phyloP scores from a whole-genome alignment of 2,113 vertebrate species.

The Salvelinus sp. region DNA sequence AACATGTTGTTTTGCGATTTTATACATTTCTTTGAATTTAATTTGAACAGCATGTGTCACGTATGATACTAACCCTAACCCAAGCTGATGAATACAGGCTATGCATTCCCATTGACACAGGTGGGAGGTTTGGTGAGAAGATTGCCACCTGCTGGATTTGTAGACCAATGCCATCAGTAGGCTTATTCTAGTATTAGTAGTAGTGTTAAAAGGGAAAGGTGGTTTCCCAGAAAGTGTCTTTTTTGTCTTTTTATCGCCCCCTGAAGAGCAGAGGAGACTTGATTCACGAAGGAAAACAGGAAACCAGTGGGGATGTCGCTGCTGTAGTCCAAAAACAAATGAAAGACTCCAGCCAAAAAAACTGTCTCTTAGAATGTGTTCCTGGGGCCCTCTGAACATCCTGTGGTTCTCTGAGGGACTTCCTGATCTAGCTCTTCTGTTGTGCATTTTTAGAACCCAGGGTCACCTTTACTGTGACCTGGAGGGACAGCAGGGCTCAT shows the following conservation, averaged over 20 bases:
- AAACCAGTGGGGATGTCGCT: conserved; percentile 47
- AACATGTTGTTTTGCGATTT: too few species aligned
- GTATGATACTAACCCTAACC: neutral
- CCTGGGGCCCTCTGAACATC: conserved; percentile 36
- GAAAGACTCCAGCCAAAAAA: conserved; percentile 42
- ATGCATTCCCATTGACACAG: conserved; percentile 17
- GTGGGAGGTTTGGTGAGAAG: conserved; percentile 38
- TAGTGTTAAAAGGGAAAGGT: conserved; percentile 26
- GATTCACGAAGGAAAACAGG: conserved; percentile 54
- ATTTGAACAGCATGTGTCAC: neutral
- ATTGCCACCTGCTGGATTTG: conserved; percentile 56
- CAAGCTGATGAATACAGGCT: too few species aligned
- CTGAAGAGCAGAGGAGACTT: conserved; percentile 31
- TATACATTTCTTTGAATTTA: too few species aligned
- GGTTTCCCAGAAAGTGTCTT: conserved; percentile 20
- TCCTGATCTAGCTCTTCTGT: conserved; percentile 59
- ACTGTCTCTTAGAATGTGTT: conserved; percentile 28
- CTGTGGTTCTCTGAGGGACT: conserved; percentile 47
- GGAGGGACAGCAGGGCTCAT: conserved; percentile 44
- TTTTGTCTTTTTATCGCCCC: conserved; percentile 36
- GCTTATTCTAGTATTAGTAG: neutral
- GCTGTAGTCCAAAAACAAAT: conserved; percentile 46
- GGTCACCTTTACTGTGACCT: conserved; percentile 53
- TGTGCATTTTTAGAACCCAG: conserved; percentile 52
- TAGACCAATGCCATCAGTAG: conserved; percentile 9